Conservation (phyloP, 2,797 vertebrate species). For the Chiroxiphia lanceolata region DNA sequence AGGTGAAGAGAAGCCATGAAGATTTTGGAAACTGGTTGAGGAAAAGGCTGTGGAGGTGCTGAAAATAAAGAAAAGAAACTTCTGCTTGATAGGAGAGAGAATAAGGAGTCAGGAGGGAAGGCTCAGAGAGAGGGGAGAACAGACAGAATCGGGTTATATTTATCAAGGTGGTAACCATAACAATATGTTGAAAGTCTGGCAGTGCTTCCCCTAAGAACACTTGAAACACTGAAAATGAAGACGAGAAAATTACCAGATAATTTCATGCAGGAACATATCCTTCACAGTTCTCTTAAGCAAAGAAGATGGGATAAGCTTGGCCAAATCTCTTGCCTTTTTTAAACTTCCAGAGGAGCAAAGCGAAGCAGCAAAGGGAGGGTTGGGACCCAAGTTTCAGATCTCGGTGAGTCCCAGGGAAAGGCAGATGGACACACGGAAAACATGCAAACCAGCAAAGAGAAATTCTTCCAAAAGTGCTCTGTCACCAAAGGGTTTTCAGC, state of each 20-base stretch:
- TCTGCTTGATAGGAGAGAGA: background rate
- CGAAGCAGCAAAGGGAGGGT: background rate
- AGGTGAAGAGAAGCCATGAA: background rate
- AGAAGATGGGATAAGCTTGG: background rate
- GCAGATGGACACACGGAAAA: background rate
- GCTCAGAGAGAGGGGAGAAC: background rate
- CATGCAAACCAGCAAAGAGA: background rate
- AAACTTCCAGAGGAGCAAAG: background rate
- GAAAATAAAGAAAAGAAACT: background rate
- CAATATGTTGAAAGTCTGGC: constrained; percentile 31
- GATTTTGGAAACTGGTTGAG: background rate
- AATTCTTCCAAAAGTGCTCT: background rate
- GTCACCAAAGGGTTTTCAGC: background rate
- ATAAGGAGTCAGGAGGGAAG: background rate
- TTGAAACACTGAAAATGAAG: background rate
- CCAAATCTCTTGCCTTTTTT: background rate
- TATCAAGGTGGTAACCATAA: constrained; percentile 50
- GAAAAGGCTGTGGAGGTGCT: background rate
- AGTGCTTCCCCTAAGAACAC: background rate
- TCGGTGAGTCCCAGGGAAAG: background rate
- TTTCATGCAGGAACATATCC: constrained; percentile 10
- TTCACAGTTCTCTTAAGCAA: background rate
- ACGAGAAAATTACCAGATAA: constrained; percentile 24
- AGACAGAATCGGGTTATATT: constrained; percentile 33
- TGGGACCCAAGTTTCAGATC: background rate